phyloP scores from a whole-genome alignment of 2,797 vertebrate species.

The Acropternis orthonyx region DNA sequence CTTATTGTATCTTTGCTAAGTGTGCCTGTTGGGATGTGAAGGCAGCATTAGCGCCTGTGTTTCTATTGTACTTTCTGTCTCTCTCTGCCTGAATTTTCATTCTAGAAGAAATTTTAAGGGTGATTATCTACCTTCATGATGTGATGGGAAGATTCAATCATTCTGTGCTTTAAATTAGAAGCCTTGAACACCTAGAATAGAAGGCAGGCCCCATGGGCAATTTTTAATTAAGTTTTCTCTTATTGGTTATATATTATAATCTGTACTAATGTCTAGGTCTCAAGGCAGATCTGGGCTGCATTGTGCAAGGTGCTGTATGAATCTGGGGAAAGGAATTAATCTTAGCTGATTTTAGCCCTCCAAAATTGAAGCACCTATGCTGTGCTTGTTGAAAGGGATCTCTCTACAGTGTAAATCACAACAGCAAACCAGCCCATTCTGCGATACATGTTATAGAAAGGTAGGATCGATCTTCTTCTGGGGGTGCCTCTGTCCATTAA shows the following conservation, averaged over 20 bases:
- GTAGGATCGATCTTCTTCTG: not conserved
- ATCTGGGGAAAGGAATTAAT: not conserved
- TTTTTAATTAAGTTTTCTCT: conserved; percentile 43
- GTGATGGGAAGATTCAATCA: conserved; percentile 9
- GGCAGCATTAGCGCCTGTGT: not conserved
- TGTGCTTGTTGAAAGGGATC: not conserved
- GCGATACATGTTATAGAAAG: not conserved
- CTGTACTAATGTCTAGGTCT: not conserved
- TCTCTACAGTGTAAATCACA: not conserved
- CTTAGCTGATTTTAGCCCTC: not conserved
- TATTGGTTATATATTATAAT: not conserved
- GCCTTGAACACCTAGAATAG: not conserved
- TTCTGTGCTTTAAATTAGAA: conserved; percentile 29
- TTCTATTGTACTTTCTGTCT: not conserved
- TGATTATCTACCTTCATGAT: conserved; percentile 26
- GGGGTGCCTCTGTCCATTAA: not conserved
- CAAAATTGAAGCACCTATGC: not conserved
- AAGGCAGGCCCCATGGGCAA: not conserved
- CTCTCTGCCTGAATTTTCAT: not conserved
- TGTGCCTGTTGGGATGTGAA: not conserved
- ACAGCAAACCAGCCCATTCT: not conserved
- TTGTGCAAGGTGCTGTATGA: not conserved
- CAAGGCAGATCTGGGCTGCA: not conserved
- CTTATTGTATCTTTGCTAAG: not conserved
- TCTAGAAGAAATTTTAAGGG: conserved; percentile 17